Evolutionary conservation across 1,140 invertebrate genomes (phyloP).

Genomic region (Rhyacophila brunnea): DNA sequence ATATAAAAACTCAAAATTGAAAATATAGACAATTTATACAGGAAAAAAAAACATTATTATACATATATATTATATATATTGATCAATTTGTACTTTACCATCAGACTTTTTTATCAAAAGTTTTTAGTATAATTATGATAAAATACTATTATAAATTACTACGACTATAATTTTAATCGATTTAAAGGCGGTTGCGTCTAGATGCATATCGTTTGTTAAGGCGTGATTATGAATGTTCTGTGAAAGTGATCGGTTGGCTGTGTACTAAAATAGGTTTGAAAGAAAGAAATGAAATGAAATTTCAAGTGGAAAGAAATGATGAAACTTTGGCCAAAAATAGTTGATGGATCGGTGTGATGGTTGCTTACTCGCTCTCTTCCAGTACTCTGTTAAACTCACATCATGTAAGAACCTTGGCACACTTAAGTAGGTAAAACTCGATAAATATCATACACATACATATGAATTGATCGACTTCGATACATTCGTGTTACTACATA

Average conservation of each 20-base stretch:
- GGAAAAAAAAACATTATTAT: conserved; percentile 7
- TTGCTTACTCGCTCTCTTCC: conserved; percentile 15
- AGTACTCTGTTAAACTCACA: conserved; percentile 16
- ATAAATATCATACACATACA: conserved; percentile 19
- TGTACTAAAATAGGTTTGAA: conserved; percentile 2
- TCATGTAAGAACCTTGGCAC: conserved; percentile 17
- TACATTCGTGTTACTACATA: conserved; percentile 15
- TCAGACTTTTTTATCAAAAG: conserved; percentile 32
- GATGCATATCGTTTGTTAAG: conserved; percentile 32
- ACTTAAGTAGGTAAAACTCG: conserved; percentile 13
- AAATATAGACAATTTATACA: conserved; percentile 10
- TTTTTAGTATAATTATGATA: conserved; percentile 19
- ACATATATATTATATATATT: conserved; percentile 15
- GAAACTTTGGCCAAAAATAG: conserved; percentile 19
- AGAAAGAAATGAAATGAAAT: not conserved
- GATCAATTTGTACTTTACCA: conserved; percentile 27
- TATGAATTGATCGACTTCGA: conserved; percentile 14
- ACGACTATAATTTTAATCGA: conserved; percentile 25
- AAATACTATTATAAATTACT: conserved; percentile 15
- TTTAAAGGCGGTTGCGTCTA: conserved; percentile 27
- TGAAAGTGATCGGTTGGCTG: conserved; percentile 10
- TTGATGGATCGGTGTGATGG: conserved; percentile 9
- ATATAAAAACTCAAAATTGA: conserved; percentile 15
- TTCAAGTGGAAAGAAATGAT: conserved; percentile 7
- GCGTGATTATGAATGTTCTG: conserved; percentile 23